These are phyloP conservation scores for Theodoxus fluviatilis DNA, from an alignment of 2,888 invertebrate genomes.

Conservation along the genomic window DNA sequence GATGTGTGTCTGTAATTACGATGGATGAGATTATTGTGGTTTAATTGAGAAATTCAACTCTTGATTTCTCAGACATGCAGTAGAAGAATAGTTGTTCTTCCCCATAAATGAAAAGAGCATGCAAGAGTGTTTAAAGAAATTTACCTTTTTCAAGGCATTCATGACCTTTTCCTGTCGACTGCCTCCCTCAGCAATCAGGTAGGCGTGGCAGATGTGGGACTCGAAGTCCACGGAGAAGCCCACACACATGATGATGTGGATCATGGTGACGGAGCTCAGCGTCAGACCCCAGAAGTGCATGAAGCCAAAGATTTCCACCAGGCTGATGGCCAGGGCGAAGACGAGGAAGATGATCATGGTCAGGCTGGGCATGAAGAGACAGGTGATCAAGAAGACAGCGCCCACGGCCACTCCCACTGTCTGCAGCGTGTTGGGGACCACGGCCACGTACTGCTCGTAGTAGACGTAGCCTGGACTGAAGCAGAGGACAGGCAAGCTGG, in stretches of 20 bases:
- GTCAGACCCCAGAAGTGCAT: slow-evolving; percentile 46
- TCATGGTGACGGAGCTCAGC: slow-evolving; percentile 53
- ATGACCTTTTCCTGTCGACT: slow-evolving; percentile 32
- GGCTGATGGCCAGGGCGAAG: slow-evolving; percentile 46
- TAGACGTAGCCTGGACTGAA: slow-evolving; percentile 45
- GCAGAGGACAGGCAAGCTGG: slow-evolving; percentile 39
- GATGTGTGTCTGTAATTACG: too few relatives aligned
- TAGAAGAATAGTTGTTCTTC: too few relatives aligned
- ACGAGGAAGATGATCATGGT: slow-evolving; percentile 45
- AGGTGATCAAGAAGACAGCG: slow-evolving; percentile 48
- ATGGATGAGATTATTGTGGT: too few relatives aligned
- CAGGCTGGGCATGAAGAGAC: slow-evolving; percentile 52
- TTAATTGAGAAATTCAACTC: too few relatives aligned
- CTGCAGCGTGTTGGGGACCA: slow-evolving; percentile 49
- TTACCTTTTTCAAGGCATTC: too few relatives aligned
- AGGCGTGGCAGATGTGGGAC: slow-evolving; percentile 49
- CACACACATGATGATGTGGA: slow-evolving; percentile 52
- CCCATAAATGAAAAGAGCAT: too few relatives aligned
- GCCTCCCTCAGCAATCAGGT: slow-evolving; percentile 32
- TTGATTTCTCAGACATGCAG: too few relatives aligned
- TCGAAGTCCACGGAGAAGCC: slow-evolving; percentile 54
- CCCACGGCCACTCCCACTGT: slow-evolving; percentile 50
- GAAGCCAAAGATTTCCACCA: slow-evolving; percentile 52
- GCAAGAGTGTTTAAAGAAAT: too few relatives aligned
- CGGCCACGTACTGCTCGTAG: slow-evolving; percentile 52